Conservation (phyloP, 2,888 invertebrate species). For the Eumerus sabulonum region DNA sequence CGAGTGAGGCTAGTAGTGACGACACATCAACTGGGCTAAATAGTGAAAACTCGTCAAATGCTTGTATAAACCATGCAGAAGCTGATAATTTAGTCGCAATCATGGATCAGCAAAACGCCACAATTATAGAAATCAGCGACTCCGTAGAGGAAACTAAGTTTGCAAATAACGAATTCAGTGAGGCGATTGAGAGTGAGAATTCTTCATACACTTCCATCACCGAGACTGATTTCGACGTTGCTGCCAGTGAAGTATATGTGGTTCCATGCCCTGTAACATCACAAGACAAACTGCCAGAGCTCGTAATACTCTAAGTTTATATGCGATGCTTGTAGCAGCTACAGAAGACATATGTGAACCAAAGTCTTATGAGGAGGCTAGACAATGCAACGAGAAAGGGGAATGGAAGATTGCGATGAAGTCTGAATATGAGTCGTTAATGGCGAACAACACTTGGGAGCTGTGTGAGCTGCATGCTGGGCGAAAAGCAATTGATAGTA, state of each 20-base stretch:
- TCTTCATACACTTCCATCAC: slow-evolving; percentile 2
- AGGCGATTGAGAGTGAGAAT: slow-evolving; percentile 10
- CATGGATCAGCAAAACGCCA: too few relatives aligned
- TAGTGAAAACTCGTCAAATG: not conserved
- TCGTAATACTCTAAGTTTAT: slow-evolving; percentile 6
- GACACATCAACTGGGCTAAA: not conserved
- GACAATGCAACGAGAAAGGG: slow-evolving; percentile 18
- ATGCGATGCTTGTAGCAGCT: slow-evolving; percentile 7
- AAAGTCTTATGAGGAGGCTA: slow-evolving; percentile 26
- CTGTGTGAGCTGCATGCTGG: slow-evolving; percentile 37
- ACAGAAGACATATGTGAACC: slow-evolving; percentile 10
- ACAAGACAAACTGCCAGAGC: slow-evolving; percentile 6
- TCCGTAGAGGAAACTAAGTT: not conserved
- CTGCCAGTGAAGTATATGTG: too few relatives aligned
- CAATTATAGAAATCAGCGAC: slow-evolving; percentile 5
- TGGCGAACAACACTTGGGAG: slow-evolving; percentile 30
- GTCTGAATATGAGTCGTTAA: slow-evolving; percentile 17
- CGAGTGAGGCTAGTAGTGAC: slow-evolving; percentile 5
- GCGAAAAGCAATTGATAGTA: slow-evolving; percentile 44
- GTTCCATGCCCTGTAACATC: slow-evolving; percentile 8
- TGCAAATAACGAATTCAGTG: too few relatives aligned
- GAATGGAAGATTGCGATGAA: slow-evolving; percentile 25
- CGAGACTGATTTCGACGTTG: too few relatives aligned
- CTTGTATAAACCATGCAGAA: slow-evolving; percentile 7
- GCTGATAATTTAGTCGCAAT: slow-evolving; percentile 8